These are phyloP conservation scores for Papilio elwesi DNA, from an alignment of 2,888 invertebrate species.

Conservation along the genomic window DNA sequence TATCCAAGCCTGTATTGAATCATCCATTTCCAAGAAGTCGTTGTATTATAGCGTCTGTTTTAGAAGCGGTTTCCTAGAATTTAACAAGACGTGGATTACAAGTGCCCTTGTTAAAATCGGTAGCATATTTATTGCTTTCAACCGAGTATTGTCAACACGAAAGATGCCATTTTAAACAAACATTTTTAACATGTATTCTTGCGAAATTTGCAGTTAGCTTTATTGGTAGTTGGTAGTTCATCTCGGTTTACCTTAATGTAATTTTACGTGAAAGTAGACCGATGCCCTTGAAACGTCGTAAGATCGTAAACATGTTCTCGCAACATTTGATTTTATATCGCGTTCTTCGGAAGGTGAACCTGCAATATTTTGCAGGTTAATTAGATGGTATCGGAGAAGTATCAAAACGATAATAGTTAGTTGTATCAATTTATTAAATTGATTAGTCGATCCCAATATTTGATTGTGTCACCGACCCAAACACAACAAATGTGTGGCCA, in stretches of 20 bases:
- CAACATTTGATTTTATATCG: constrained; percentile 34
- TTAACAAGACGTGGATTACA: too few relatives aligned
- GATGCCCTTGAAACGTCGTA: constrained; percentile 30
- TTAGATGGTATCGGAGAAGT: constrained; percentile 2
- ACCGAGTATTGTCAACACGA: background rate
- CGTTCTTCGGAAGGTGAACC: constrained; percentile 37
- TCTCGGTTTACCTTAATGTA: constrained; percentile 9
- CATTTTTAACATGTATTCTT: constrained; percentile 2
- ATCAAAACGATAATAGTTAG: background rate
- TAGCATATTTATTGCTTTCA: too few relatives aligned
- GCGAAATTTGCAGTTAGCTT: background rate
- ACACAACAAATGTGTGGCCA: too few relatives aligned
- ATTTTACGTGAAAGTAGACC: constrained; percentile 27
- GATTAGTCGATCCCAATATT: too few relatives aligned
- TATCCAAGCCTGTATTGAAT: too few relatives aligned
- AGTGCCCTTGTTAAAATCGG: too few relatives aligned
- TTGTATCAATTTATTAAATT: background rate
- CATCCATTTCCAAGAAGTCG: too few relatives aligned
- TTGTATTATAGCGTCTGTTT: too few relatives aligned
- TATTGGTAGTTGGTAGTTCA: constrained; percentile 7
- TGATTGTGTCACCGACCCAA: too few relatives aligned
- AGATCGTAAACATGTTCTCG: constrained; percentile 30
- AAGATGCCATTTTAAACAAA: background rate
- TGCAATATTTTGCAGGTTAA: constrained; percentile 24
- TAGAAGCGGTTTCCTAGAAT: too few relatives aligned